Evolutionary conservation across 2,113 vertebrate species (phyloP).

Genomic region (Pristiophorus japonicus): DNA sequence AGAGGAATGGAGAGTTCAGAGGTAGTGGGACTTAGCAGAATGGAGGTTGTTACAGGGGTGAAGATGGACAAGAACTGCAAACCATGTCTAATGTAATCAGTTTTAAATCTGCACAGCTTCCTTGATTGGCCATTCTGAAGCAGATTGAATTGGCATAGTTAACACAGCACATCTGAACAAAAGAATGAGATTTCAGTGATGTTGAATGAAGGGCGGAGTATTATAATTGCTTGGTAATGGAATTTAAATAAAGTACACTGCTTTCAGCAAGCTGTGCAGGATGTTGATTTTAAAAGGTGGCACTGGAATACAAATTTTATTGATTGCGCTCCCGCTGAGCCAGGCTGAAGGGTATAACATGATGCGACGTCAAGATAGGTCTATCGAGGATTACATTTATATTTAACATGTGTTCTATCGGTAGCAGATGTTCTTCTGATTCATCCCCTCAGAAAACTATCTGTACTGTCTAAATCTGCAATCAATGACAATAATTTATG

Average conservation of each 20-base stretch:
- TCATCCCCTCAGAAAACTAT: constrained; percentile 3
- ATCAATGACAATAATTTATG: background rate
- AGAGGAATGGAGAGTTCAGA: background rate
- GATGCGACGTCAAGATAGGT: background rate
- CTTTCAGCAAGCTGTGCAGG: background rate
- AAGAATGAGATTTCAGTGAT: background rate
- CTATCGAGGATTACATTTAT: background rate
- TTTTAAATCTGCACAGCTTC: background rate
- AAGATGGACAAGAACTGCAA: background rate
- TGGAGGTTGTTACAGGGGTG: background rate
- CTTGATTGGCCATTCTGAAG: background rate
- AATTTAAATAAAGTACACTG: constrained; percentile 13
- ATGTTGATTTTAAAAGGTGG: constrained; percentile 1
- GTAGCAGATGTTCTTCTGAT: background rate
- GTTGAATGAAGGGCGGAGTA: background rate
- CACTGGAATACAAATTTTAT: background rate
- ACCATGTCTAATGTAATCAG: background rate
- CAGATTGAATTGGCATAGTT: background rate
- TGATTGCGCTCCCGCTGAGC: background rate
- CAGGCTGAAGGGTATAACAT: background rate
- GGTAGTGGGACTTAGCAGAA: too few relatives aligned
- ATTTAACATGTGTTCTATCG: constrained; percentile 1
- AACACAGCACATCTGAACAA: background rate
- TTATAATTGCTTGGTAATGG: constrained; percentile 16
- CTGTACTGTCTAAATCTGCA: background rate